Base-by-base conservation (phyloP, 2,888 invertebrate species). In the Acronicta aceris region DNA sequence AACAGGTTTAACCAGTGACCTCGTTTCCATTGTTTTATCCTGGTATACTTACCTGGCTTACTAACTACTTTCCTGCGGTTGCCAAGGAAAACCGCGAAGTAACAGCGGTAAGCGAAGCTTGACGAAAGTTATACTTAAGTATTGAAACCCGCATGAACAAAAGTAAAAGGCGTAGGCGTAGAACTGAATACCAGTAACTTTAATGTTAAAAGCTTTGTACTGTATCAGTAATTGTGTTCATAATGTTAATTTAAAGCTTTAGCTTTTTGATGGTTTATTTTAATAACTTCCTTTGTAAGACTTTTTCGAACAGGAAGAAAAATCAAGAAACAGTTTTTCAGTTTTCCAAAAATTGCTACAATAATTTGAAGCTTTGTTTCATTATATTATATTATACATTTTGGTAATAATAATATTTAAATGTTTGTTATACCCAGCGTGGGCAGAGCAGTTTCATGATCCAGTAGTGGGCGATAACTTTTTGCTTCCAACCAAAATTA, bases 61-160 rank as follows among this genome's bases (percentile, higher is more conserved):
- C 53, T 58, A 69, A 69, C 58, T 68, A 71, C 50, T 74, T 71
- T 43, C 53, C 48, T 58, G 69, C 5, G 63, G 75, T 75, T 65
- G 58, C 60, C 58, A 71, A 74, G 67, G 62, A 72, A 65, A 69
- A 54, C 61, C 59, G 56, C 58, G 50, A 71, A 68, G 58, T 59
- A 59, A 46, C 63, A 36, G 56, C 50, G 38, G 52, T 56, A 51
- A 61, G 40, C 51, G 61, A 55, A 41, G 59, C 55, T 59, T 57
- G 50, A 53, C 45, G 48, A 62, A 74, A 71, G 62, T 74, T 74
- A 68, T 68, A 68, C 52, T 68, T 59, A 46, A 60, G 68, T 64
- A 71, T 72, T 72, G 65, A 72, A 72, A 47, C 64, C 59, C 69
- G 59, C 57, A 65, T 61, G 59, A 68, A 68, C 73, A 65, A 65